A percentile compares a stretch with the other conserved stretches of the same genome.
phyloP scores from a whole-genome alignment of 1,140 invertebrate genomes.

The Danaus plexippus region DNA sequence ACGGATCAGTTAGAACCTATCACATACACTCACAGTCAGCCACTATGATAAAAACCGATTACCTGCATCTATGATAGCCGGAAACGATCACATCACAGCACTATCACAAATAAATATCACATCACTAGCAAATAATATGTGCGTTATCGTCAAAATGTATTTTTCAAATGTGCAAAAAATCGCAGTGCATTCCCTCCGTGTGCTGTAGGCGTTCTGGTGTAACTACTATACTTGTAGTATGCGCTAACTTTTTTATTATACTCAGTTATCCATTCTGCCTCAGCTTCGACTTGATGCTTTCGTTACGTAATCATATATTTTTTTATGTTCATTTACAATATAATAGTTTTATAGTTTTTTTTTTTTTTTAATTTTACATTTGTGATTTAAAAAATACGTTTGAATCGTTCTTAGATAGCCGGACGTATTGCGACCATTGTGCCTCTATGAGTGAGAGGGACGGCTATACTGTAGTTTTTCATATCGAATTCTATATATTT shows the following conservation, averaged over 20 bases:
- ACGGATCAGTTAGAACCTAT: background rate
- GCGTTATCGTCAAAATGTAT: constrained; percentile 67
- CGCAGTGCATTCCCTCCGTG: constrained; percentile 45
- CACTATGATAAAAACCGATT: constrained; percentile 21
- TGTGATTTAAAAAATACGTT: too few relatives aligned
- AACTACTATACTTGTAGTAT: constrained; percentile 65
- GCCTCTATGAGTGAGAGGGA: too few relatives aligned
- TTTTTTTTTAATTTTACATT: too few relatives aligned
- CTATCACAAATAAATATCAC: constrained; percentile 27
- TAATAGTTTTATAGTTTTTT: too few relatives aligned
- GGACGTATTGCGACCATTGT: too few relatives aligned
- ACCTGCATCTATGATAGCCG: constrained; percentile 50
- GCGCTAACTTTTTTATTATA: constrained; percentile 69
- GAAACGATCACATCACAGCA: constrained; percentile 34
- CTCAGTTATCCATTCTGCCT: constrained; percentile 57
- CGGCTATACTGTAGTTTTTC: too few relatives aligned
- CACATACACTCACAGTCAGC: background rate
- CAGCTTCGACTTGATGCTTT: constrained; percentile 59
- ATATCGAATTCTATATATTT: too few relatives aligned
- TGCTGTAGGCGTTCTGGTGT: constrained; percentile 61
- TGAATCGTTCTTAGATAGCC: too few relatives aligned
- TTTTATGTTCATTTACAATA: too few relatives aligned
- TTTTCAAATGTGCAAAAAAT: constrained; percentile 71
- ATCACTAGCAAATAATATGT: constrained; percentile 37
- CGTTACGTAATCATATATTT: constrained; percentile 19